Evolutionary conservation across 2,797 vertebrate species (phyloP), one percentile per base, ranked within the genome.

Genomic region (Chelonia mydas): DNA sequence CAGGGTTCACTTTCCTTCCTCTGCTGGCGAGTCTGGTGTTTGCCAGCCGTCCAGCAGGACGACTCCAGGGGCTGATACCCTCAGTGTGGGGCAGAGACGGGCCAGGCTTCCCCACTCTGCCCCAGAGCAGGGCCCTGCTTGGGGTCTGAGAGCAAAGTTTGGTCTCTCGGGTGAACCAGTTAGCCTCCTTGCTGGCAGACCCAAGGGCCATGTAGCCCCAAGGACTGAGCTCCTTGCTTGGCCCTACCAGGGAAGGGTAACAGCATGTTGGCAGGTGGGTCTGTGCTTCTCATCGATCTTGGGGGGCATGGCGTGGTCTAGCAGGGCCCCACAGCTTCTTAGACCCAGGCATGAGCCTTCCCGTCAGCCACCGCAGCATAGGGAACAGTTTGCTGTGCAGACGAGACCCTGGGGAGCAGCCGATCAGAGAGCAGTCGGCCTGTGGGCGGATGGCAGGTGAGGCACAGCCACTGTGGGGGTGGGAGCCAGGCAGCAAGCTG

Each of bases 401-500:
- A 37, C 7, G 31, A 61, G 65, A 37, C 65, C 65, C 65, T 17
- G 4, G 9, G 17, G 17, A 72, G 65, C n/a, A 13, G 28, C 8
- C 21, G 65, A 68, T 68, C 8, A 21, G n/a, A 37, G 65, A 37
- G 65, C 9, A n/a, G 37, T 23, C n/a, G 5, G 65, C 65, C 65
- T 10, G n/a, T n/a, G 6, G 65, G 19, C 5, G 9, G 65, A 37
- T 21, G n/a, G 65, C 17, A 68, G n/a, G 65, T 37, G 0, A 1
- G 6, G 37, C 41, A 83, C 49, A 84, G 28, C 15, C 37, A 0
- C 0, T 0, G 3, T 0, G 2, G 11, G 72, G 6, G 3, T 3
- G 3, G 54, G 72, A 83, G 4, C n/a, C 12, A 25, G 47, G 2
- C 0, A 1, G 19, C 65, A 0, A 0, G 27, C 87, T 0, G 0